Evolutionary conservation across 2,888 invertebrate species (phyloP), one percentile per base, ranked within the genome.

Genomic region (Phymatocera aterrima): DNA sequence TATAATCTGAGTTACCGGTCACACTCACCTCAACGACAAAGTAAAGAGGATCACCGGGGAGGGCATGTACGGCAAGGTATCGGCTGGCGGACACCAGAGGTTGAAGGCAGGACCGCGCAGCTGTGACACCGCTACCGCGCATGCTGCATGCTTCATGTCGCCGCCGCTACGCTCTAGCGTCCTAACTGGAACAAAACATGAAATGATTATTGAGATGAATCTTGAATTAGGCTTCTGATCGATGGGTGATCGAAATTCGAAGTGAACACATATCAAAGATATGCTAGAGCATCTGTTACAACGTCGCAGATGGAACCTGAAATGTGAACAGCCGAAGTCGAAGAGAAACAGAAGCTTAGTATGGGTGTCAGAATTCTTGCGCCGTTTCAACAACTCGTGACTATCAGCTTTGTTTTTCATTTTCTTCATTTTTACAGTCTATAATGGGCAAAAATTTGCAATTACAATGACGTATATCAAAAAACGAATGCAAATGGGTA

Each of bases 41-140:
- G 88, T 93, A 93, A 84, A 93, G 91, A 80, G 93, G 92, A 86
- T 92, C 90, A 88, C 90, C 90, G 81, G 90, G 89, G 83, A 90
- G 88, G 86, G 90, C 90, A 87, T 90, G 90, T 85, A 90, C 88
- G 87, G 90, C 90, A 88, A 90, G 90, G 86, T 90, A 90, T 88
- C 90, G 90, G 88, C 90, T 90, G 88, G 90, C 90, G 89, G 90
- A 90, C 87, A 90, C 90, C 90, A 90, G 89, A 87, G 90, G 90
- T 90, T 90, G 90, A 90, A 88, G 90, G 90, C 90, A 90, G 88
- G 90, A 90, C 90, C 90, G 90, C 90, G 90, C 90, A 90, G 90
- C 90, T 89, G 90, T 90, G 89, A 90, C 90, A 90, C 90, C 89
- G 89, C 90, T 90, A 90, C 90, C 90, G 88, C 90, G 90, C 90